Percentiles rank a stretch among this genome's conserved stretches.
These are phyloP conservation scores for Castor canadensis DNA, from an alignment of 2,113 vertebrate genomes.

Conservation along the genomic window DNA sequence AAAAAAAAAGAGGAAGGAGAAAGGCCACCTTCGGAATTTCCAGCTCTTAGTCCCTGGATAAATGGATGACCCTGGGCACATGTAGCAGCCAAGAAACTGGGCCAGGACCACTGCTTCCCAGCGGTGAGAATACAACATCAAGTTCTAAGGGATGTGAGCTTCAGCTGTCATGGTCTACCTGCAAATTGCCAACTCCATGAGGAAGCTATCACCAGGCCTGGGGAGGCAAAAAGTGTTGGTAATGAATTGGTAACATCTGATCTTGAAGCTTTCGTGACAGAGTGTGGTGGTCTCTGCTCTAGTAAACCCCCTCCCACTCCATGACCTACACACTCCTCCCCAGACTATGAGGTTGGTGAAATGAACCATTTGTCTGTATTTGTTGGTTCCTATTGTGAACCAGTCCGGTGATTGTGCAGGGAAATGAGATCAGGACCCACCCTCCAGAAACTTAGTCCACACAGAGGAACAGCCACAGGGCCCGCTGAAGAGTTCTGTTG, in stretches of 20 bases:
- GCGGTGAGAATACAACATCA: not conserved
- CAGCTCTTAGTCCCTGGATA: not conserved
- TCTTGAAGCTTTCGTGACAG: not conserved
- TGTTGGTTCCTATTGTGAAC: accelerated
- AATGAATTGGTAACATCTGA: not conserved
- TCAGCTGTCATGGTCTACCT: not conserved
- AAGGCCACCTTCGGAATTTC: accelerated
- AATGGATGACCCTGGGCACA: not conserved
- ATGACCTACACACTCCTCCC: too few relatives aligned
- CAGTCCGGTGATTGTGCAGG: accelerated
- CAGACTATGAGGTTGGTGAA: not conserved
- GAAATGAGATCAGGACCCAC: not conserved
- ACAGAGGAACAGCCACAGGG: not conserved
- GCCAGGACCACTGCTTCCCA: not conserved
- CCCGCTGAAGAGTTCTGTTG: not conserved
- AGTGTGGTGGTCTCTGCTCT: not conserved
- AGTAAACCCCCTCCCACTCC: not conserved
- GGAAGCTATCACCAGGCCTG: not conserved
- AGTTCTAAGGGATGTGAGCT: not conserved
- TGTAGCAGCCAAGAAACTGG: not conserved
- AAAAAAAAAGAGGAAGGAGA: not conserved
- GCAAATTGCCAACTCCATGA: not conserved
- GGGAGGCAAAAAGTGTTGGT: not conserved
- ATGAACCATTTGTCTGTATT: not conserved
- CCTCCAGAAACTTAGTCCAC: not conserved